Evolutionary conservation across 2,797 vertebrate species (phyloP).

Genomic region (Galagoides demidoff): DNA sequence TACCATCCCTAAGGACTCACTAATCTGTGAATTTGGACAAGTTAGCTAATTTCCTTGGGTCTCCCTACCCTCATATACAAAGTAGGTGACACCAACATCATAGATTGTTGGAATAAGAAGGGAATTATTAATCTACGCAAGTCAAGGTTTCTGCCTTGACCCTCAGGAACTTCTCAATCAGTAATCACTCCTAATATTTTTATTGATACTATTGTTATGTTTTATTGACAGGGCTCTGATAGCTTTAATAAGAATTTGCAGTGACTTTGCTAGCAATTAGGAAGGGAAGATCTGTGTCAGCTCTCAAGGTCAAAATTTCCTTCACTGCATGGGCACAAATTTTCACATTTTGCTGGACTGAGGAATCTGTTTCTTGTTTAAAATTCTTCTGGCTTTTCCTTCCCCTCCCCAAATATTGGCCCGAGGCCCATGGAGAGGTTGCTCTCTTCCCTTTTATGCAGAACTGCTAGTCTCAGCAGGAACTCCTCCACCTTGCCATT

Average conservation of each 20-base stretch:
- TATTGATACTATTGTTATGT: neutral
- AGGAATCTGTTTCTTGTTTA: constrained; percentile 39
- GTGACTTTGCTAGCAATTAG: neutral
- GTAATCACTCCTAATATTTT: neutral
- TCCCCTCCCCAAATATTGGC: neutral
- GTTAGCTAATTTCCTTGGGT: neutral
- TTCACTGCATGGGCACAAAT: neutral
- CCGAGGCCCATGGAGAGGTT: neutral
- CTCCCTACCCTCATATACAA: neutral
- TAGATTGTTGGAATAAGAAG: neutral
- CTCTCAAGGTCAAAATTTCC: neutral
- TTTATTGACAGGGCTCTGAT: neutral
- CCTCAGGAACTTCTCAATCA: neutral
- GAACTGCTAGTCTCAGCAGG: neutral
- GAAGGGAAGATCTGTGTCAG: neutral
- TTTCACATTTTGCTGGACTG: neutral
- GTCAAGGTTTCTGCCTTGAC: too few relatives aligned
- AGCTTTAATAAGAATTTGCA: neutral
- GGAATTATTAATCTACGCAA: neutral
- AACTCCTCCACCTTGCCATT: neutral
- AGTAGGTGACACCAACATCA: neutral
- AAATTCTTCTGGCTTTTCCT: neutral
- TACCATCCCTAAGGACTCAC: neutral
- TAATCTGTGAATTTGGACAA: neutral
- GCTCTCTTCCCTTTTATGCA: neutral